Conservation (phyloP, 2,888 invertebrate species). For the Pollenia angustigena region DNA sequence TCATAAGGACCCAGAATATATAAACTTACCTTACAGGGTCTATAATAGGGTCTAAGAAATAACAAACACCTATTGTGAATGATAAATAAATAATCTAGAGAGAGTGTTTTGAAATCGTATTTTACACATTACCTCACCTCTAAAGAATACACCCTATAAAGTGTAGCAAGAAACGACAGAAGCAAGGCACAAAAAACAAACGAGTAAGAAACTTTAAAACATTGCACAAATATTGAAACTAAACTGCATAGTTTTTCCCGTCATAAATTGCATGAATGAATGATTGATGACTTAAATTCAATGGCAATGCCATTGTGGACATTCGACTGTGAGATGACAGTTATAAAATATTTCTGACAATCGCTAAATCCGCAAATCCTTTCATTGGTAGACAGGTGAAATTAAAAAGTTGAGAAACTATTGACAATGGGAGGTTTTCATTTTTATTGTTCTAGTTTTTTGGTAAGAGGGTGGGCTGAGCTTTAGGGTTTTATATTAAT, state of each 20-base stretch:
- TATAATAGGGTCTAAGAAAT: too few relatives aligned
- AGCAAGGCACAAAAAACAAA: not conserved
- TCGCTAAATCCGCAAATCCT: conserved; percentile 46
- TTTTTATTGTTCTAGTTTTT: not conserved
- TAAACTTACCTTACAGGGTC: too few relatives aligned
- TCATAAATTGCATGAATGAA: conserved; percentile 69
- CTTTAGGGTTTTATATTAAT: not conserved
- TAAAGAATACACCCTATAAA: too few relatives aligned
- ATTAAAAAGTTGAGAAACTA: conserved; percentile 53
- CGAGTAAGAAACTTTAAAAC: not conserved
- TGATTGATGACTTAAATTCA: conserved; percentile 69
- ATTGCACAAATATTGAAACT: conserved; percentile 58
- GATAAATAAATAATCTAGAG: too few relatives aligned
- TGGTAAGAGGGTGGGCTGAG: not conserved
- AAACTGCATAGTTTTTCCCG: conserved; percentile 32
- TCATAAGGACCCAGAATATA: too few relatives aligned
- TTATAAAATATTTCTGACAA: conserved; percentile 49
- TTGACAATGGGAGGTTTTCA: conserved; percentile 25
- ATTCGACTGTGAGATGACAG: conserved; percentile 35
- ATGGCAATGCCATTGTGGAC: conserved; percentile 36
- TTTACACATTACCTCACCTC: too few relatives aligned
- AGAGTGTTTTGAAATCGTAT: too few relatives aligned
- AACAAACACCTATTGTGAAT: too few relatives aligned
- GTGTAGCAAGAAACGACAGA: not conserved
- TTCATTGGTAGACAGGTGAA: conserved; percentile 49